Conservation (phyloP, 1,140 invertebrate species). For the Streblospio benedicti region DNA sequence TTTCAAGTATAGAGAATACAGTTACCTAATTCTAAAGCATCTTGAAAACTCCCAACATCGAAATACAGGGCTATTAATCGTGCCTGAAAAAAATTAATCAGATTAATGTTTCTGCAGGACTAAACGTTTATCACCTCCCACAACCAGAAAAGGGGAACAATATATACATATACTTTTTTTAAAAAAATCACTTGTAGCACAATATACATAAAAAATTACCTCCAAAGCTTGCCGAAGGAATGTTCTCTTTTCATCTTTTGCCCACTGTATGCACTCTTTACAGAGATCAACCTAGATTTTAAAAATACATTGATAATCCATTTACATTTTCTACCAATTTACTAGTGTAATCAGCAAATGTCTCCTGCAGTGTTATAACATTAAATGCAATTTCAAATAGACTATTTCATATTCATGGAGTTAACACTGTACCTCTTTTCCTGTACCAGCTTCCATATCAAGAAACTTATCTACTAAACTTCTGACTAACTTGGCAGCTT, state of each 20-base stretch:
- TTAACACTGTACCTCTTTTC: constrained; percentile 58
- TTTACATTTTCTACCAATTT: too few relatives aligned
- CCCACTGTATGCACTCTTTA: constrained; percentile 99
- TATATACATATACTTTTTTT: too few relatives aligned
- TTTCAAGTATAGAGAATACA: too few relatives aligned
- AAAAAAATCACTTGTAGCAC: too few relatives aligned
- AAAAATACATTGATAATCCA: constrained; percentile 10
- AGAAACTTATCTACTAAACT: constrained; percentile 94
- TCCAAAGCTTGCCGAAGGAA: constrained; percentile 94
- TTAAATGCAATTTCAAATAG: not conserved
- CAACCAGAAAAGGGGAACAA: not conserved
- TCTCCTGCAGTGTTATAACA: too few relatives aligned
- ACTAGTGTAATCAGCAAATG: too few relatives aligned
- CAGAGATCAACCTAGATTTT: constrained; percentile 53
- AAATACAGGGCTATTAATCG: constrained; percentile 87
- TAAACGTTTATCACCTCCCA: not conserved
- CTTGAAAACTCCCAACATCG: constrained; percentile 72
- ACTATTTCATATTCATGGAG: not conserved
- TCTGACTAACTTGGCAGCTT: constrained; percentile 94
- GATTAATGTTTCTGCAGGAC: not conserved
- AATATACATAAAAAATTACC: constrained; percentile 32
- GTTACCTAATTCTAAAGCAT: constrained; percentile 68
- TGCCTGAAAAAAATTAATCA: constrained; percentile 48
- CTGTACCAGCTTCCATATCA: constrained; percentile 87
- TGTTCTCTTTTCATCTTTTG: constrained; percentile 91